These are phyloP conservation scores for Cossypha heuglini DNA, from an alignment of 2,797 vertebrate genomes.

Conservation along the genomic window DNA sequence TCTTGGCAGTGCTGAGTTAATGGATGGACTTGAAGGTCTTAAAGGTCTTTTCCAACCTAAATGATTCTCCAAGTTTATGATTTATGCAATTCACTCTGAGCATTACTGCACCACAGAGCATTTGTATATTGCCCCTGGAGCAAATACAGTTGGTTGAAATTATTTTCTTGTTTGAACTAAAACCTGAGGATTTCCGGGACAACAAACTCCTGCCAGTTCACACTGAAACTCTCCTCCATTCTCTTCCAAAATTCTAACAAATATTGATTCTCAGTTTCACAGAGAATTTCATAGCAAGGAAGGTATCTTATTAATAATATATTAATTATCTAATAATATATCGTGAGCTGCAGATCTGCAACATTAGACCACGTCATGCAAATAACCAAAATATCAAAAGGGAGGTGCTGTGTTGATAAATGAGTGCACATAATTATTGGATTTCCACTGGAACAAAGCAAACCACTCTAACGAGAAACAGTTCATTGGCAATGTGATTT, in stretches of 20 bases:
- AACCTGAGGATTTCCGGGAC: neutral
- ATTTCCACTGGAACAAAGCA: neutral
- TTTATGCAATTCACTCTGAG: neutral
- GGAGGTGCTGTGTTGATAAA: neutral
- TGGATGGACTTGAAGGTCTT: neutral
- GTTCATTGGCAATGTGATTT: neutral
- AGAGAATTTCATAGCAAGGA: neutral
- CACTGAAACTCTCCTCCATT: neutral
- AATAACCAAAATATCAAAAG: neutral
- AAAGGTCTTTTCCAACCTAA: neutral
- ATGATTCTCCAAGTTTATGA: neutral
- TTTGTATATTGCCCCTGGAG: neutral
- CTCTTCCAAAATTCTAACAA: neutral
- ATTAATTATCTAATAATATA: neutral
- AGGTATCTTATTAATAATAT: neutral
- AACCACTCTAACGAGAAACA: neutral
- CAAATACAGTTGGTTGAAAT: neutral
- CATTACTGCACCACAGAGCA: rapidly evolving
- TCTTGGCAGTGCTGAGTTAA: neutral
- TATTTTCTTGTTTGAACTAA: neutral
- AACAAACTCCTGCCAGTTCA: neutral
- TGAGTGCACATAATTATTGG: neutral
- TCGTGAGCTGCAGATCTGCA: neutral
- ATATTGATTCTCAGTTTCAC: neutral
- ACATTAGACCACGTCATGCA: neutral